Evolutionary conservation across 2,113 vertebrate genomes (phyloP).

Genomic region (Podiceps cristatus): DNA sequence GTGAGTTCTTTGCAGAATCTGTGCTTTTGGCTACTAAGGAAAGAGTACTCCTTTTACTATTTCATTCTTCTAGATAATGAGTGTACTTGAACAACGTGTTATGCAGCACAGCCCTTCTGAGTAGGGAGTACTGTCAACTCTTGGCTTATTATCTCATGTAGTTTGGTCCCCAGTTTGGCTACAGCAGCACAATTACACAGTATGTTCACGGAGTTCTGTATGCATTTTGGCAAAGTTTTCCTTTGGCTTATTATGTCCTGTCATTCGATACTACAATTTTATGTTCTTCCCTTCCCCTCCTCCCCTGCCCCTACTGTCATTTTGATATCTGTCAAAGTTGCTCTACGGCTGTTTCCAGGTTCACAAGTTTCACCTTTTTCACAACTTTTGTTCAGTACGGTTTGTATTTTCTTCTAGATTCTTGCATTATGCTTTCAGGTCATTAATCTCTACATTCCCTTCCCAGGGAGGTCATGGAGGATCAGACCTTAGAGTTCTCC

Average conservation of each 20-base stretch:
- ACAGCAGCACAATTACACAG: neutral
- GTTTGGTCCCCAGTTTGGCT: neutral
- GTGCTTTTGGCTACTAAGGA: neutral
- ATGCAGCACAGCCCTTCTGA: neutral
- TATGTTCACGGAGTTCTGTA: neutral
- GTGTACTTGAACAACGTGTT: neutral
- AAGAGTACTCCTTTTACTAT: neutral
- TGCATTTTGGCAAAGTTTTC: neutral
- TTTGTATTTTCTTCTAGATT: neutral
- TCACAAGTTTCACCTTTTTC: neutral
- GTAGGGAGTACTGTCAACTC: neutral
- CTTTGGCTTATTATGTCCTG: neutral
- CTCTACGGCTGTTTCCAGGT: neutral
- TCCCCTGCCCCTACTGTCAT: neutral
- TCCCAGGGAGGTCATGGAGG: neutral
- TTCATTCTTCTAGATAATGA: neutral
- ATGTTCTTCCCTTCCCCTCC: neutral
- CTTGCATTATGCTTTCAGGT: neutral
- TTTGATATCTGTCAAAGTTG: neutral
- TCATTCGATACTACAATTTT: neutral
- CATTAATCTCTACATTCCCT: slow-evolving; percentile 9
- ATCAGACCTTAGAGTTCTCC: neutral
- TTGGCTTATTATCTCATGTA: neutral
- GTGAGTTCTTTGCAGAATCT: neutral
- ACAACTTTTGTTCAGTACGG: neutral